phyloP scores from a whole-genome alignment of 2,797 vertebrate species.

The Myiothlypis chrysogaster region DNA sequence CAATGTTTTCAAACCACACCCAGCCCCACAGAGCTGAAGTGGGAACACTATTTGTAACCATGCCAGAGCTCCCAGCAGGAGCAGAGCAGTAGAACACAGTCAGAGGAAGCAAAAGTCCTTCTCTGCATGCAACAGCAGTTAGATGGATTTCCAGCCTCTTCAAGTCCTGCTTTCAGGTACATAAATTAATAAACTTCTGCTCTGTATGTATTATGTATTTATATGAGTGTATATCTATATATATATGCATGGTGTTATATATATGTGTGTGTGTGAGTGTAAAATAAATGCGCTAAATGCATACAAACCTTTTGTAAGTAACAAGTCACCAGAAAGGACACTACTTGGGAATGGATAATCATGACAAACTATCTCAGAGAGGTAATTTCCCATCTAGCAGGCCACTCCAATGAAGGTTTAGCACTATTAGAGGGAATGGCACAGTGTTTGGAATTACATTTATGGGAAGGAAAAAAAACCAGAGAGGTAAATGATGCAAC shows the following conservation, averaged over 20 bases:
- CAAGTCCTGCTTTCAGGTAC: not conserved
- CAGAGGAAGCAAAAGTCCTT: not conserved
- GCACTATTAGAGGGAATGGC: not conserved
- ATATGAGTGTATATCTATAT: too few species aligned
- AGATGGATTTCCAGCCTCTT: not conserved
- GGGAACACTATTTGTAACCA: not conserved
- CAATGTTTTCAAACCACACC: not conserved
- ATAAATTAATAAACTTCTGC: not conserved
- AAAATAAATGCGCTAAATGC: not conserved
- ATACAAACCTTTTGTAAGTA: not conserved
- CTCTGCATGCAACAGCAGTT: not conserved
- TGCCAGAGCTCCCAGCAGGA: not conserved
- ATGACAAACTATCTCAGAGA: not conserved
- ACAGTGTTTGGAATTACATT: not conserved
- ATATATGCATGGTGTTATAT: too few species aligned
- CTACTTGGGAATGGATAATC: not conserved
- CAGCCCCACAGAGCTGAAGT: not conserved
- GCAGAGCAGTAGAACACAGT: not conserved
- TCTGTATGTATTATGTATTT: not conserved
- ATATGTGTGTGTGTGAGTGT: too few species aligned
- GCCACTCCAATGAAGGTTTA: not conserved
- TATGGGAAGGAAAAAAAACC: not conserved
- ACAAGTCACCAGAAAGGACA: not conserved
- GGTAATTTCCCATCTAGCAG: not conserved
- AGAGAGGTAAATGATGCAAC: not conserved